Conservation (phyloP, 2,113 vertebrate species). For the Semnornis frantzii region DNA sequence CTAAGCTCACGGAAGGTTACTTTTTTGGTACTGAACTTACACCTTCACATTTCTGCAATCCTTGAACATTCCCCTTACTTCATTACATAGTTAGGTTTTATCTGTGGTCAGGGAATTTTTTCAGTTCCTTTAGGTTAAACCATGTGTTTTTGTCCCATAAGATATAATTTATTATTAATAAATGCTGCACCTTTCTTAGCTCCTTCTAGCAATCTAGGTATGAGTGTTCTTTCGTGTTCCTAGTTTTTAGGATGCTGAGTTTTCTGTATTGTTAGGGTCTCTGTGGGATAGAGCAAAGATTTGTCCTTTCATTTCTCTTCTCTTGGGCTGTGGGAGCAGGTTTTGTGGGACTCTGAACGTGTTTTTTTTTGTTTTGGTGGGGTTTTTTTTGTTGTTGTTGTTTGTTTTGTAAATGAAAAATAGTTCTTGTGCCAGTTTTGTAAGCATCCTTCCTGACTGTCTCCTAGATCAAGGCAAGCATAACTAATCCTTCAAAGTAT, state of each 20-base stretch:
- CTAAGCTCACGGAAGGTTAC: neutral
- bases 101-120: neutral
- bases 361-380: neutral
- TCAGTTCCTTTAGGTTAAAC: neutral
- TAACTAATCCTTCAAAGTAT: constrained; percentile 13
- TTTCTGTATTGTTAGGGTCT: neutral
- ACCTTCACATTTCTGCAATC: neutral
- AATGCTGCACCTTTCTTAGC: neutral
- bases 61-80: neutral
- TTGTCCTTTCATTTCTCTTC: neutral
- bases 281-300: neutral
- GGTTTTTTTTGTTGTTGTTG: too few species aligned
- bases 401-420: neutral
- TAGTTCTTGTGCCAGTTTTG: neutral
- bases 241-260: neutral
- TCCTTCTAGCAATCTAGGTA: neutral
- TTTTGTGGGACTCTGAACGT: neutral
- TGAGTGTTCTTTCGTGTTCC: neutral
- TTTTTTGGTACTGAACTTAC: neutral
- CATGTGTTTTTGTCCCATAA: neutral
- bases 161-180: neutral
- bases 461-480: constrained; percentile 8
- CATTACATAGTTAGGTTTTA: neutral
- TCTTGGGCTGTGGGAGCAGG: neutral
- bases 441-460: neutral